A percentile compares a stretch with the other conserved stretches of the same genome.
phyloP scores from a whole-genome alignment of 2,888 invertebrate genomes.

The Hypomecis punctinalis region DNA sequence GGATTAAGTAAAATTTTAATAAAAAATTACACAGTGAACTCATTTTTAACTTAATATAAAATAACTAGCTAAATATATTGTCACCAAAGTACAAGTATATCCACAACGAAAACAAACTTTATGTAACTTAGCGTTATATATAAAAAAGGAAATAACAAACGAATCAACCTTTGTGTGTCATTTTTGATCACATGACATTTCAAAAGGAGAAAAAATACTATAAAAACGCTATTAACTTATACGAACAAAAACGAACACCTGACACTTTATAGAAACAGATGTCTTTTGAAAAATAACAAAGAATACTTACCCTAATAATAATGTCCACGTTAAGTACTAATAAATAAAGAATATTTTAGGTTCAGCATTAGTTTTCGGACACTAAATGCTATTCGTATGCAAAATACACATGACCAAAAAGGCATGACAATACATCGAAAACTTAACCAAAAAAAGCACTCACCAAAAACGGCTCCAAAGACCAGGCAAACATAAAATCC shows the following conservation, averaged over 20 bases:
- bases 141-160: too few species aligned
- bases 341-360: slow-evolving; percentile 26
- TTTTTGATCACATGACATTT: neutral
- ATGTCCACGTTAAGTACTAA: slow-evolving; percentile 11
- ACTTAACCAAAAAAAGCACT: slow-evolving; percentile 54
- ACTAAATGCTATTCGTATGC: slow-evolving; percentile 28
- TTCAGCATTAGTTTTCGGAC: slow-evolving; percentile 21
- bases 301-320: slow-evolving; percentile 12
- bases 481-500: slow-evolving; percentile 47
- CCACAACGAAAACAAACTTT: too few species aligned
- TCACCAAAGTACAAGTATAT: too few species aligned
- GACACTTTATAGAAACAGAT: slow-evolving; percentile 1
- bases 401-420: slow-evolving; percentile 29
- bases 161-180: neutral
- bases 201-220: neutral
- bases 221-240: slow-evolving; percentile 4
- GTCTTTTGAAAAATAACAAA: neutral
- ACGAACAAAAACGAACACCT: slow-evolving; percentile 11
- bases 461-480: slow-evolving; percentile 61
- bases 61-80: too few species aligned
- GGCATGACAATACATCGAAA: slow-evolving; percentile 47
- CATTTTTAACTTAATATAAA: too few species aligned
- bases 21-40: too few species aligned
- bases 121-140: too few species aligned
- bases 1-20: too few species aligned